Base-by-base conservation (phyloP, 2,113 vertebrate species). In the Neoarius graeffei region DNA sequence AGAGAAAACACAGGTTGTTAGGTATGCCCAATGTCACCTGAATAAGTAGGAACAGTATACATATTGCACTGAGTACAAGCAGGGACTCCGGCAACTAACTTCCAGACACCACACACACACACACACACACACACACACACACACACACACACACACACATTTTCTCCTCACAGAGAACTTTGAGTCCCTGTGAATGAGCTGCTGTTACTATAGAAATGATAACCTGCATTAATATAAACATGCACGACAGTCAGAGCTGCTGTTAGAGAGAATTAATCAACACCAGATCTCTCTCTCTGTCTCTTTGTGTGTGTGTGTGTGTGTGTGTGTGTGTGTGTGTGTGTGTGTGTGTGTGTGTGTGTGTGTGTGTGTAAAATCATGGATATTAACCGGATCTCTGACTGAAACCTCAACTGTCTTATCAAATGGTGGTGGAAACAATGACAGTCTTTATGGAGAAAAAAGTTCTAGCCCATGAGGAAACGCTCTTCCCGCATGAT, bases 341-440 rank as follows among this genome's bases (percentile, higher is more conserved):
- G 52, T 80, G 77, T 80, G 52, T 56, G 52, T 80, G 54, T 57
- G 77, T 80, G 77, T 80, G 25, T 27, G 5, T 81, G 79, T 81
- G 23, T 81, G 79, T 57, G 25, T 59, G 79, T 81, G 2, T 81
- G n/a, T 0, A n/a, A 59, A 62, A 85, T 35, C 27, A 20, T 71
- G 52, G 67, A 57, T 9, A 35, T 73, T 35, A 35, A 15, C 1
- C 4, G 57, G 30, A 84, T 60, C 57, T 85, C 48, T 23, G 4
- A 80, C 56, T 86, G 62, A 81, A 86, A 80, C 27, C n/a, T 86
- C 17, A 5, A 11, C 23, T 4, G 23, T 80, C 6, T 86, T 66
- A 86, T 80, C 93, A 94, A 85, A 88, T 87, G 86, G 88, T 88
- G 91, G 91, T 94, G 94, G 94, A 95, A 95, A 95, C 88, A 94